Evolutionary conservation across 2,888 invertebrate genomes (phyloP).

Genomic region (Acrocera orbiculus): DNA sequence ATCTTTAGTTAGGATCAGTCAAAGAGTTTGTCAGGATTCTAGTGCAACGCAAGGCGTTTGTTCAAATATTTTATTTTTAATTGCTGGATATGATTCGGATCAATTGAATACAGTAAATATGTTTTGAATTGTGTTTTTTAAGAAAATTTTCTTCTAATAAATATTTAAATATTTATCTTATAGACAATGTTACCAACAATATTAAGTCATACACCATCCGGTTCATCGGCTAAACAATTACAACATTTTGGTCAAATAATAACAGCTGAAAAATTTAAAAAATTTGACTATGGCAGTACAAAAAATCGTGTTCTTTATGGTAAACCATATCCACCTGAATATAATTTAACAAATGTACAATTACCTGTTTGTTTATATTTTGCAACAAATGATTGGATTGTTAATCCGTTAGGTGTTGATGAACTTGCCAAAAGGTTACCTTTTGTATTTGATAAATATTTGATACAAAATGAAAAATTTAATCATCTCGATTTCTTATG

Average conservation of each 20-base stretch:
- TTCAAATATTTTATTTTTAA: slow-evolving; percentile 36
- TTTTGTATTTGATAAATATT: slow-evolving; percentile 36
- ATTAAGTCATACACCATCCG: slow-evolving; percentile 31
- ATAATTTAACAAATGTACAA: slow-evolving; percentile 34
- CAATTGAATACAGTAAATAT: slow-evolving; percentile 19
- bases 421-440: slow-evolving; percentile 34
- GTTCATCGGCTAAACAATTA: slow-evolving; percentile 30
- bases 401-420: slow-evolving; percentile 38
- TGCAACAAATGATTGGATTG: slow-evolving; percentile 45
- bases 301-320: slow-evolving; percentile 35
- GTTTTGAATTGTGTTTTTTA: neutral
- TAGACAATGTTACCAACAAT: slow-evolving; percentile 32
- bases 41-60: slow-evolving; percentile 37
- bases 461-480: slow-evolving; percentile 36
- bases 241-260: slow-evolving; percentile 31
- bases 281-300: slow-evolving; percentile 30
- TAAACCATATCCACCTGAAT: slow-evolving; percentile 34
- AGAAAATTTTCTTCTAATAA: slow-evolving; percentile 3
- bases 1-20: neutral
- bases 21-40: slow-evolving; percentile 32
- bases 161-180: slow-evolving; percentile 7
- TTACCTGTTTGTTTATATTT: slow-evolving; percentile 40
- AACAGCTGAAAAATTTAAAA: slow-evolving; percentile 30
- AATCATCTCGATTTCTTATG: slow-evolving; percentile 41
- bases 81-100: slow-evolving; percentile 29